Percentiles rank a stretch among this genome's conserved stretches.
These are phyloP conservation scores for Motacilla alba DNA, from an alignment of 2,113 vertebrate genomes.

Conservation along the genomic window DNA sequence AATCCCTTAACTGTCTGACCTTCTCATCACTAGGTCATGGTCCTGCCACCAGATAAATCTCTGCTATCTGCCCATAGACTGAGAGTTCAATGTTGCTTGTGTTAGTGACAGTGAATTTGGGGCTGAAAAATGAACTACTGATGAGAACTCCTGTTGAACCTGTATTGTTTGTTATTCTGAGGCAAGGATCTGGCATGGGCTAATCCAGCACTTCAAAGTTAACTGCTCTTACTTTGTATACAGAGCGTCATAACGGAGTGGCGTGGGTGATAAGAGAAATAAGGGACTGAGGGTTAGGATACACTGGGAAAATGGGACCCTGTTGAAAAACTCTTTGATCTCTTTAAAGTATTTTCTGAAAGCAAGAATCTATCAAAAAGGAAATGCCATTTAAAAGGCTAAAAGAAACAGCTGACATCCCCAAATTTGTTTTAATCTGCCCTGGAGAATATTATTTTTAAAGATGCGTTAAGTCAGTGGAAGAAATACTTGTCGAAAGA, in stretches of 20 bases:
- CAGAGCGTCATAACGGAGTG: constrained; percentile 85
- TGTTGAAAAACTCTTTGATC: constrained; percentile 88
- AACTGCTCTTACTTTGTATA: constrained; percentile 85
- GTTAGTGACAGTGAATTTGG: constrained; percentile 85
- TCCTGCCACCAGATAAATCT: constrained; percentile 82
- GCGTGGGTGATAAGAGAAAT: constrained; percentile 89
- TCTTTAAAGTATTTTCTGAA: constrained; percentile 85
- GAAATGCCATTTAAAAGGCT: constrained; percentile 71
- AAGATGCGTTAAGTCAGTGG: constrained; percentile 54
- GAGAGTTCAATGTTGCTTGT: constrained; percentile 84
- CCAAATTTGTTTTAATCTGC: constrained; percentile 64
- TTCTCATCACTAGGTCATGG: constrained; percentile 70
- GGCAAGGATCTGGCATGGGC: constrained; percentile 82
- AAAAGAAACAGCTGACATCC: constrained; percentile 71
- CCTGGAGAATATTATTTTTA: constrained; percentile 60
- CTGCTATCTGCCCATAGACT: constrained; percentile 74
- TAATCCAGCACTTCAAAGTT: constrained; percentile 90
- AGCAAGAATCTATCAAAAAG: constrained; percentile 84
- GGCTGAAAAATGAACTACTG: constrained; percentile 85
- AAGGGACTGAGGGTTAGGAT: constrained; percentile 78
- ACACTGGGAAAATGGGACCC: constrained; percentile 78
- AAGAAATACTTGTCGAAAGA: constrained; percentile 40
- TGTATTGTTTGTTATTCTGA: constrained; percentile 90
- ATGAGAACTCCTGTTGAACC: constrained; percentile 85
- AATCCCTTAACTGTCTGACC: constrained; percentile 74